Conservation (phyloP, 2,113 vertebrate species). For the Clarias macrocephalus region DNA sequence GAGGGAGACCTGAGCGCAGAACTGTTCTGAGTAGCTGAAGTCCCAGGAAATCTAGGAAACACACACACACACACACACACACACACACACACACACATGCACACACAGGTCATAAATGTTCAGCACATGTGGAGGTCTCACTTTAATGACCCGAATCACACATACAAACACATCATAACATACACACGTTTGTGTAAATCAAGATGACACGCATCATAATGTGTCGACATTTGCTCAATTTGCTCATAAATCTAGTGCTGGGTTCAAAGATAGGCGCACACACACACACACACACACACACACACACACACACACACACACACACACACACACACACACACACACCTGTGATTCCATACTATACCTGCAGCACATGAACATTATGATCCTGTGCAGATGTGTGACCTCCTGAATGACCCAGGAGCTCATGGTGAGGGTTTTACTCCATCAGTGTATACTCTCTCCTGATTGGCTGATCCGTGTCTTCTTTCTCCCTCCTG, state of each 20-base stretch:
- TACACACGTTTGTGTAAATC: conserved; percentile 26
- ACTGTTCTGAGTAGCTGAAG: no score
- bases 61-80: neutral
- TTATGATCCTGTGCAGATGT: neutral
- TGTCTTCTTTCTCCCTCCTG: no score
- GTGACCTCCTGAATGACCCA: neutral
- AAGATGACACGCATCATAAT: neutral
- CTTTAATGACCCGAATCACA: neutral
- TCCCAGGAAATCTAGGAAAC: no score
- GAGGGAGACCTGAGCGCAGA: no score
- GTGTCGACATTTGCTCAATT: neutral
- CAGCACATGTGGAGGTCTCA: conserved; percentile 15
- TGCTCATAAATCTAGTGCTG: conserved; percentile 9
- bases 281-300: neutral
- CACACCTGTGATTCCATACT: neutral
- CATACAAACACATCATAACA: neutral
- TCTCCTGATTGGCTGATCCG: neutral
- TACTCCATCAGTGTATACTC: neutral
- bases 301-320: conserved; percentile 16
- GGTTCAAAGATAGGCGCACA: neutral
- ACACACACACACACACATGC: neutral
- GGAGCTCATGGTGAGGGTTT: neutral
- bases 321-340: conserved; percentile 9
- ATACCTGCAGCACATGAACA: neutral
- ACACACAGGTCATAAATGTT: conserved; percentile 12